Base-by-base conservation (phyloP, 2,113 vertebrate genomes). In the Vulpes vulpes region DNA sequence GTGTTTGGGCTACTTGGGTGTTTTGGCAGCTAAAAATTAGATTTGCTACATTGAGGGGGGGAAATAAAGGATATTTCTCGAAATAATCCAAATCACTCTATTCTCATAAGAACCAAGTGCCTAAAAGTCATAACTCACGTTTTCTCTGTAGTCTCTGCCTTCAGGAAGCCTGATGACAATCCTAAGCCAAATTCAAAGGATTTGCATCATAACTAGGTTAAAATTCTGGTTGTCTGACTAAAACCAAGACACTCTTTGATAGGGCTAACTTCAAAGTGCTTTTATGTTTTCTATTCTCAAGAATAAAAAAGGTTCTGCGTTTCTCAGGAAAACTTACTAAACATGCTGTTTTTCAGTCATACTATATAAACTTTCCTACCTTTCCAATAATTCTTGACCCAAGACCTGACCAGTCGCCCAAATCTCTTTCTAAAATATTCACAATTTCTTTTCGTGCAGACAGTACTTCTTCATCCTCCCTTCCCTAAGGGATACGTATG, bases 11-110 rank as follows among this genome's bases (percentile, higher is more conserved):
- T 86, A 69, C 95, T 98, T 17, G 8, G 0, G 16, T 92, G 85
- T 94, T 96, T 81, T 64, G 94, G 95, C 22, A 96, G 96, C 96
- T 96, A 97, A 96, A 86, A 97, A 97, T 95, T 95, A 83, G 1
- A 96, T 97, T 96, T 96, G 60, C 32, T 96, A 96, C 95, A 91
- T 78, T 92, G 9, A n/a, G 16, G 15, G 30, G 65, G 20, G 83
- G 69, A 65, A 62, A 53, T 74, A 53, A 91, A 35, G 74, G 74
- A 65, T 27, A 91, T 65, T 94, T 43, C 59, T 92, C 59, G 81
- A 87, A 96, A 90, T 94, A 95, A 96, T 35, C 20, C 81, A 88
- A 88, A 76, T 82, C 59, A 85, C 32, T 49, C 25, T 76, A 92
- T 91, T 86, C 55, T 59, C 11, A 4, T 55, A 95, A 55, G 23